Evolutionary conservation across 2,888 invertebrate genomes (phyloP), one percentile per base, ranked within the genome.

Genomic region (Aleiodes testaceus): DNA sequence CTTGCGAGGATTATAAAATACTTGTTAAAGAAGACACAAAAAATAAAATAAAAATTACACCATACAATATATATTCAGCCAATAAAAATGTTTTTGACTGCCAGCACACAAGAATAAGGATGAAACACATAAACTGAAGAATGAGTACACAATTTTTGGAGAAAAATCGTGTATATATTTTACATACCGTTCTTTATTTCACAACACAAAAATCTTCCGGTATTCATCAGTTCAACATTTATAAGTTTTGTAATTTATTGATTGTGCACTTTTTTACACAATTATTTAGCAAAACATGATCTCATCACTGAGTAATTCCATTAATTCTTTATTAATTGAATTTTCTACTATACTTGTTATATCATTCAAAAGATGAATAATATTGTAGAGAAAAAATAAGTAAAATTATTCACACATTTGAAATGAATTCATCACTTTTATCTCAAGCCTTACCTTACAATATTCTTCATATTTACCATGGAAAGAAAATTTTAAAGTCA

Each of bases 111-210:
- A 36, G 36, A 9, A 36, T 36, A 9, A 36, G 36, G 36, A 36
- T 36, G 36, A 36, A 36, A 36, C 36, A 36, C 36, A 36, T 36
- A 36, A 36, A 36, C 36, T 36, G 7, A 11, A 36, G 36, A 59
- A 59, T 59, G 36, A 36, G 55, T 59, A 59, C 59, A 59, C 36
- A 14, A 26, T 30, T 12, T 26, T 16, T 18, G 30, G 22, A 9
- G 26, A 7, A 53, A 11, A 52, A 22, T 55, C 14, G 26, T 53
- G 53, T 26, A 53, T 53, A 26, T 22, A 22, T 30, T 30, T 16
- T 12, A 59, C 36, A 9, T 59, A 59, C 42, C 59, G 59, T 59
- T 59, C 42, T 59, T 59, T 42, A 42, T 11, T 42, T 42, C 42
- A 36, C 36, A 36, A 36, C 36, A 6, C 36, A 7, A 36, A 36